Base-by-base conservation (phyloP, 2,888 invertebrate genomes). In the Pantelozetes paolii region DNA sequence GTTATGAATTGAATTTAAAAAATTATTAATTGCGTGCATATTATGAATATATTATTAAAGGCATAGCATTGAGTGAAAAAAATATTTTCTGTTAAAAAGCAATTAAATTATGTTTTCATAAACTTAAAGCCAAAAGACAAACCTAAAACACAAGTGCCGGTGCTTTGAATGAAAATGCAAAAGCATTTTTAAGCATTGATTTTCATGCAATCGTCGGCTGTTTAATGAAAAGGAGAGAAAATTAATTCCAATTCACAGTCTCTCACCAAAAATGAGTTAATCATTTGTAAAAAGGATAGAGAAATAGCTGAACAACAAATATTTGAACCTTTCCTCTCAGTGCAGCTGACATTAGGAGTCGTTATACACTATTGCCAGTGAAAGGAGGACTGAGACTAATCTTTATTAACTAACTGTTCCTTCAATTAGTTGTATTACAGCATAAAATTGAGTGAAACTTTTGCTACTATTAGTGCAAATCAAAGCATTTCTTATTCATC, bases 401-500 rank as follows among this genome's bases (percentile, higher is more conserved):
- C 54, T 20, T 54, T 23, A 54, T 23, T 54, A 54, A 54, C 23
- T 54, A 15, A 54, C 20, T 15, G 54, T 54, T 54, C 54, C 26
- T 23, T 54, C 3, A 54, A 54, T 54, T 54, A 54, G 48, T 48
- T n/a, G 26, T 54, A 54, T 5, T 20, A 6, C 26, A 54, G 20
- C 2, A 2, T 15, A n/a, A n/a, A 48, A n/a, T 6, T 5, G 48
- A 13, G 18, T n/a, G n/a, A 18, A n/a, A 20, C 26, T 54, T 54
- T 20, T 54, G 54, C 54, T 13, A 54, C 6, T 23, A 23, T 54
- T 54, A 20, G 23, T 54, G 54, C 54, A 54, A n/a, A 54, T 54
- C 54, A n/a, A 20, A 23, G 54, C 54, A 54, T 54, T 54, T 54
- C 26, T 48, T n/a, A 48, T 54, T 54, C 54, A 23, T 48, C 23